Base-by-base conservation (phyloP, 2,888 invertebrate species). In the Dusona sp. region DNA sequence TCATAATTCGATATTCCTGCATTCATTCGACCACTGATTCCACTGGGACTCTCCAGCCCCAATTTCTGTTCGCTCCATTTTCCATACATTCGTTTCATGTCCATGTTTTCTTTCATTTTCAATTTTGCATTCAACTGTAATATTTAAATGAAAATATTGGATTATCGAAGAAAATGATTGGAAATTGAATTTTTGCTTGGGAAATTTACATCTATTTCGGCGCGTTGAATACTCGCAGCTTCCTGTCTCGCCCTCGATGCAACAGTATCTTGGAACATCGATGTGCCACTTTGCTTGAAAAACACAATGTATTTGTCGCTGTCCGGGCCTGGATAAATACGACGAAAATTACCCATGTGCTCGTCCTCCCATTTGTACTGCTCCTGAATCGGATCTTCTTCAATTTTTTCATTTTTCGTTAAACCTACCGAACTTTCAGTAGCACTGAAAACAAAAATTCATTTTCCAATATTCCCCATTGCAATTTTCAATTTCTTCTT, bases 171-270 rank as follows among this genome's bases (percentile, higher is more conserved):
- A 45, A 54, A 45, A 65, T n/a, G 29, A 54, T 65, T 57, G 11
- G 3, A 83, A 65, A 57, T 33, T n/a, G 8, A 22, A 3, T 61
- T 51, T 13, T 0, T 36, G 29, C n/a, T 57, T 22, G 36, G 29
- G 42, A 68, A 74, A 48, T 83, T 86, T 90, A 96, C 96, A 94
- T 95, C 95, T 93, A 96, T 95, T 92, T 97, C 97, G 82, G 97
- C 96, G 19, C 97, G 95, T 89, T 97, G 96, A 29, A 96, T 94
- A 57, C 96, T 95, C 0, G 97, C 96, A 74, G 97, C 97, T 92
- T 97, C 97, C 85, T 97, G 97, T 70, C 97, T 95, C 0, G 97
- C 97, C 85, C 97, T 96, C 79, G 97, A 97, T 0, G 97, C 96
- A 0, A 96, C 96, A 0, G 98, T 98, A 88, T 96, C 96, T 72